Base-by-base conservation (phyloP, 2,888 invertebrate genomes). In the Embidobia sp. region DNA sequence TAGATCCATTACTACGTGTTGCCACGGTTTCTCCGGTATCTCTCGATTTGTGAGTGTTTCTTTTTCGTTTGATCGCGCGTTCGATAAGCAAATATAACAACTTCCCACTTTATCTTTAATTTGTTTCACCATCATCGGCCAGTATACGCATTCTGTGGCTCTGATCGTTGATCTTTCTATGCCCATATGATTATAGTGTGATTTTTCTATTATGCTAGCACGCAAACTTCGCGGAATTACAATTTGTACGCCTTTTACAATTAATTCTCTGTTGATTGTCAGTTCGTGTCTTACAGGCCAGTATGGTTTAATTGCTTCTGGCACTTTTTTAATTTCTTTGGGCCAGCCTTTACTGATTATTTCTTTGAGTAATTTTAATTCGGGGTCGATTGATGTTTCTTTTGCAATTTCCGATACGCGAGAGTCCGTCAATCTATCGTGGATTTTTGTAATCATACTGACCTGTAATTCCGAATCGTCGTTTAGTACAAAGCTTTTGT, bases 161-260 rank as follows among this genome's bases (percentile, higher is more conserved):
- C 78, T 64, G 19, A 37, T 77, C 35, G 80, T 75, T 59, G 79
- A 80, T 61, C 80, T 80, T 49, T 80, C 81, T 16, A 79, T 75
- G 0, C 83, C 82, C 49, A 81, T 53, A 57, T 86, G 84, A 2
- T 77, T 67, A 66, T 81, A 82, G 49, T 85, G 82, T 29, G 83
- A 63, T 55, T 59, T 70, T 4, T 77, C 37, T 19, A 84, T 77
- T 35, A 84, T 78, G 37, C 72, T 70, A 13, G 76, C 66, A 67
- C 78, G 63, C 59, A 76, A 35, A 6, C 16, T 53, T 49, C 61
- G 59, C 15, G 81, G 79, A 7, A 82, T 76, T 40, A 80, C 77
- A 26, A 81, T 42, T 55, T 70, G 57, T 16, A 64, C 26, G 29
- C 61, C 61, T 53, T 77, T 79, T 31, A 77, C 80, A 10, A 82